These are phyloP conservation scores for Doris montereyensis DNA, from an alignment of 2,888 invertebrate species.

Conservation along the genomic window DNA sequence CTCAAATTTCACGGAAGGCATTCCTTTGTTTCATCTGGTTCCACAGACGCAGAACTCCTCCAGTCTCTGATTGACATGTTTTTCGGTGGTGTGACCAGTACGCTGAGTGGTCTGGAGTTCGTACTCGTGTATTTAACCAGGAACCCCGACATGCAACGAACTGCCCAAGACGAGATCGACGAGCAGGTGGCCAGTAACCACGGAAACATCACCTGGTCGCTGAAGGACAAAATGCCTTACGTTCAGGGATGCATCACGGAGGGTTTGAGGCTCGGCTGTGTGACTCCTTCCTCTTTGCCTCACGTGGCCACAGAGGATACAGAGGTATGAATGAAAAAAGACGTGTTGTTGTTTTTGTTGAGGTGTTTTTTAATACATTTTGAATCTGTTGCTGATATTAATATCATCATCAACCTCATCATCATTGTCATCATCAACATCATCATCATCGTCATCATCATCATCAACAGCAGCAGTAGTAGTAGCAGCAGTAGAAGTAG, in stretches of 20 bases:
- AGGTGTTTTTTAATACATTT: too few species aligned
- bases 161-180: constrained; percentile 43
- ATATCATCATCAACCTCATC: too few species aligned
- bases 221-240: constrained; percentile 42
- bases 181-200: constrained; percentile 4
- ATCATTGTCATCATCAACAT: too few species aligned
- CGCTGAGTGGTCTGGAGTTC: constrained; percentile 45
- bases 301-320: constrained; percentile 46
- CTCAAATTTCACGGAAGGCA: too few species aligned
- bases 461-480: too few species aligned
- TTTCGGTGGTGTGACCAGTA: constrained; percentile 46
- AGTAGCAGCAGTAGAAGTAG: too few species aligned
- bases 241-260: constrained; percentile 42
- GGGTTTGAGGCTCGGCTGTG: constrained; percentile 42
- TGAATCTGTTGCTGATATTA: too few species aligned
- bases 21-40: neutral
- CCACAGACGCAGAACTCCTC: constrained; percentile 44
- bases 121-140: constrained; percentile 41
- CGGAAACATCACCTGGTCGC: constrained; percentile 37
- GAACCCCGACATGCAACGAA: constrained; percentile 39
- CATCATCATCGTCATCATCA: too few species aligned
- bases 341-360: too few species aligned
- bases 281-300: constrained; percentile 46
- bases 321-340: constrained; percentile 38
- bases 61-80: constrained; percentile 47